Evolutionary conservation across 2,888 invertebrate genomes (phyloP), one percentile per base, ranked within the genome.

Genomic region (Parapristionchus giblindavisi): DNA sequence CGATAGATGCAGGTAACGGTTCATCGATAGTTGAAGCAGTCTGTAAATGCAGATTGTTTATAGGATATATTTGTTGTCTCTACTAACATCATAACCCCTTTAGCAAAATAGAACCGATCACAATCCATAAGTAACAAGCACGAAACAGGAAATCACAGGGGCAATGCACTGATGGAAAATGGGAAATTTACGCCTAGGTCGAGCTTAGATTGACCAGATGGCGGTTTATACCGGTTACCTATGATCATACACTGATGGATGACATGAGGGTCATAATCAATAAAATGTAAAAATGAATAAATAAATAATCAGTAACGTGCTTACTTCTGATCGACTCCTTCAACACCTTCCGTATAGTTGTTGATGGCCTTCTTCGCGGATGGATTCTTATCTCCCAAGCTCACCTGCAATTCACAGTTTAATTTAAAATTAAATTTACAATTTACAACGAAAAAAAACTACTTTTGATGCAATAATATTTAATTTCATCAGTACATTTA

Each of bases 351-450:
- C 11, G 40, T 40, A 40, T 63, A 63, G 1, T 38, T 27, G 1
- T 24, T 27, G 24, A 63, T 63, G 1, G 63, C 63, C 14, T 63
- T 5, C 63, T 63, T 63, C 63, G 40, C 40, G 34, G 60, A 34
- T 17, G 38, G 24, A 1, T 63, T 40, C 40, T 40, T 63, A 27
- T n/a, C 24, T 17, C n/a, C 40, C 11, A 17, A 1, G 14, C 40
- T 63, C 40, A 40, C 63, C 63, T 63, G 40, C 8, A 58, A 1
- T 8, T 11, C 11, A 5, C 11, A 4, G 34, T 0, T 58, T 29
- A 3, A 29, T 58, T 11, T 32, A 58, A 2, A 29, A n/a, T 14
- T 27, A 24, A 1, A 14, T 58, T 52, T 2, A 24, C 3, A 8
- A 27, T 2, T 54, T 14, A 27, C 3, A 21, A 52, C 21, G 4